phyloP scores from a whole-genome alignment of 2,888 invertebrate species.

The Ophion costatus region DNA sequence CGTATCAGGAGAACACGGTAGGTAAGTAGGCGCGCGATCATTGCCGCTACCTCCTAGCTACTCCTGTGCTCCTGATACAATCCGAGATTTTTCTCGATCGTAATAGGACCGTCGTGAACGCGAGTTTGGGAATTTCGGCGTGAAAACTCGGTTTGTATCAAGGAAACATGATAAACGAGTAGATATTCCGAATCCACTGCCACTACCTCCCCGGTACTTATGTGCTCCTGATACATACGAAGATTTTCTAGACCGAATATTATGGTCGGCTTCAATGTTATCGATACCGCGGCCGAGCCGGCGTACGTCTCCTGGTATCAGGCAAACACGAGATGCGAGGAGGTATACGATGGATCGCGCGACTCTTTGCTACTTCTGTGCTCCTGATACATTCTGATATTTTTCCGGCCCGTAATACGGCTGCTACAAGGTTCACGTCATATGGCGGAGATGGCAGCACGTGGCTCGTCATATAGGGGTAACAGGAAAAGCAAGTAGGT shows the following conservation, averaged over 20 bases:
- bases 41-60: background rate
- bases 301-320: background rate
- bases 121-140: background rate
- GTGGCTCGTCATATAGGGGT: no score
- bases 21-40: background rate
- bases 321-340: background rate
- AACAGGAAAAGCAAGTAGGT: no score
- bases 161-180: background rate
- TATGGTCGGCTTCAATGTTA: background rate
- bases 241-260: background rate
- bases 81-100: background rate
- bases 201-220: background rate
- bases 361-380: no score
- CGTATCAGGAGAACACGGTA: background rate
- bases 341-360: background rate
- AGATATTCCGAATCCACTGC: background rate
- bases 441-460: no score
- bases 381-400: no score
- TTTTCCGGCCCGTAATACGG: no score
- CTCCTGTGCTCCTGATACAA: background rate
- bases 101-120: background rate
- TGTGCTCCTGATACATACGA: background rate
- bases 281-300: background rate
- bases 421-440: no score
- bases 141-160: background rate